Conservation (phyloP, 2,113 vertebrate genomes). For the Phalacrocorax carbo region DNA sequence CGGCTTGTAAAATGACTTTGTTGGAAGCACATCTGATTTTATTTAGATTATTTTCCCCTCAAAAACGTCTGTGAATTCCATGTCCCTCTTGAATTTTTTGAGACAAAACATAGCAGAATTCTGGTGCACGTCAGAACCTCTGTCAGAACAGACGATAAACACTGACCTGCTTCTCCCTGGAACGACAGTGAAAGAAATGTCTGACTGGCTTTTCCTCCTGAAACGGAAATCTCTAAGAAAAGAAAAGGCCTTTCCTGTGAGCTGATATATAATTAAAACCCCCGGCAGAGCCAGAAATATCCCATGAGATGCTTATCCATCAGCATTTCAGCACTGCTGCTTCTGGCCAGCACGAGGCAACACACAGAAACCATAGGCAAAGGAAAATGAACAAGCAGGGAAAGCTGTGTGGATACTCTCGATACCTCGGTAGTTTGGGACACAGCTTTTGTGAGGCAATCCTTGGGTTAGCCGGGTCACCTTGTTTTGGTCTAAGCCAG, state of each 20-base stretch:
- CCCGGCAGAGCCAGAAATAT: neutral
- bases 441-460: neutral
- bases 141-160: neutral
- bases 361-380: neutral
- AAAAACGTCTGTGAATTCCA: neutral
- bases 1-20: neutral
- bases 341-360: neutral
- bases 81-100: neutral
- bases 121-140: neutral
- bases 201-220: neutral
- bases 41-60: neutral
- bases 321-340: slow-evolving; percentile 18
- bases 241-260: neutral
- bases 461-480: neutral
- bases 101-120: neutral
- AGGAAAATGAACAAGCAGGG: neutral
- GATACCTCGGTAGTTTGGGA: neutral
- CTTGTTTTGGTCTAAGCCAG: neutral
- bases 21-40: neutral
- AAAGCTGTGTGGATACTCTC: neutral
- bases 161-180: neutral
- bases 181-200: neutral
- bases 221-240: neutral
- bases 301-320: neutral
- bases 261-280: neutral